phyloP scores from a whole-genome alignment of 2,797 vertebrate genomes.

The Siniperca obscura region DNA sequence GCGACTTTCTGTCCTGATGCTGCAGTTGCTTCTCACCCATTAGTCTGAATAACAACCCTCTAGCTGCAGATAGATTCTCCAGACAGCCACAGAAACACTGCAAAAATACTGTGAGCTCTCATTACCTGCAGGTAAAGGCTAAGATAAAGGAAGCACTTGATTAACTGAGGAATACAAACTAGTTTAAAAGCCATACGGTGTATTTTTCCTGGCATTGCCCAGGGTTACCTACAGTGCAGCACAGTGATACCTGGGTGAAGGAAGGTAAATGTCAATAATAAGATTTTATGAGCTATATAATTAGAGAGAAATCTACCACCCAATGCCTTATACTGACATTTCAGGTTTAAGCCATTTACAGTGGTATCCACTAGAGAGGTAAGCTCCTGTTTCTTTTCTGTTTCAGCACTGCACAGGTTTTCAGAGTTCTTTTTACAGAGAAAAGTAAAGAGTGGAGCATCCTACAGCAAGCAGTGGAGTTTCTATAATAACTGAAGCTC shows the following conservation, averaged over 20 bases:
- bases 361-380: not conserved
- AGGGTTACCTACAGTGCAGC: slow-evolving; percentile 22
- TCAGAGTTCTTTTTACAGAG: not conserved
- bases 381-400: slow-evolving; percentile 3
- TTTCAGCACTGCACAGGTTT: slow-evolving; percentile 8
- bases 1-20: slow-evolving; percentile 31
- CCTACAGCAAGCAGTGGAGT: slow-evolving; percentile 5
- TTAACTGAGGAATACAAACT: slow-evolving; percentile 56
- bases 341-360: slow-evolving; percentile 45
- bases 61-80: slow-evolving; percentile 48
- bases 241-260: slow-evolving; percentile 29
- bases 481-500: slow-evolving; percentile 3
- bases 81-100: slow-evolving; percentile 35
- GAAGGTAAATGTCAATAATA: slow-evolving; percentile 57
- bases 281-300: slow-evolving; percentile 52
- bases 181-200: slow-evolving; percentile 47
- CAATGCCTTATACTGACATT: slow-evolving; percentile 47
- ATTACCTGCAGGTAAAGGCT: slow-evolving; percentile 61
- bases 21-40: slow-evolving; percentile 47
- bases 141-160: slow-evolving; percentile 45
- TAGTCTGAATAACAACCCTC: slow-evolving; percentile 60
- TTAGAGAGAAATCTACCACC: slow-evolving; percentile 47
- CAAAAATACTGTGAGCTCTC: slow-evolving; percentile 33
- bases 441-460: slow-evolving; percentile 15
- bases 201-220: slow-evolving; percentile 31